These are phyloP conservation scores for Eleginops maclovinus DNA, from an alignment of 2,113 vertebrate genomes.

Conservation along the genomic window DNA sequence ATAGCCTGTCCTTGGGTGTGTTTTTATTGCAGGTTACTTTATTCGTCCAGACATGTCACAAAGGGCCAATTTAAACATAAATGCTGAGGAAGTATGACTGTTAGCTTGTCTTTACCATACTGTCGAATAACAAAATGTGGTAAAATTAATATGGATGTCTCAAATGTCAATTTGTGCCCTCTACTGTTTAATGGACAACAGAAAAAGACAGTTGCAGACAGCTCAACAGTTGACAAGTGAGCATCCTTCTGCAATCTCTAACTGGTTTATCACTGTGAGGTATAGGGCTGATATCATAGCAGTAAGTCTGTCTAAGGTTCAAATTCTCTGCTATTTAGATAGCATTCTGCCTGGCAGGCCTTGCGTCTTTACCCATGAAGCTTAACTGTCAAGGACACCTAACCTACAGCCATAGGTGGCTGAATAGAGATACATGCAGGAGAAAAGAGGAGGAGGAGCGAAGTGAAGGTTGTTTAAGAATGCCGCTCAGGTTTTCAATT, in stretches of 20 bases:
- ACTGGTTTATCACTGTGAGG: constrained; percentile 63
- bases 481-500: constrained; percentile 81
- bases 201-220: constrained; percentile 1
- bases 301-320: constrained; percentile 53
- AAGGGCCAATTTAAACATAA: constrained; percentile 1
- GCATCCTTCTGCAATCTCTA: constrained; percentile 57
- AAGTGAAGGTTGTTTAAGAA: constrained; percentile 71
- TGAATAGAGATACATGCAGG: constrained; percentile 40
- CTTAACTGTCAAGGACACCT: constrained; percentile 62
- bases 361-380: constrained; percentile 51
- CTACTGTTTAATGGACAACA: neutral
- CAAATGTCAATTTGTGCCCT: constrained; percentile 18
- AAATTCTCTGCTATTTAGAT: constrained; percentile 60
- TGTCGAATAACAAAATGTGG: constrained; percentile 4
- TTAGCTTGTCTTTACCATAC: constrained; percentile 41
- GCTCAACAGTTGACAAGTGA: constrained; percentile 24
- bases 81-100: constrained; percentile 30
- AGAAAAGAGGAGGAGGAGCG: constrained; percentile 36
- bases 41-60: constrained; percentile 43
- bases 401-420: constrained; percentile 51
- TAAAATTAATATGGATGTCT: neutral
- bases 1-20: constrained; percentile 52
- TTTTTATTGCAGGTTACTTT: constrained; percentile 50
- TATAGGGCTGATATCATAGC: constrained; percentile 59
- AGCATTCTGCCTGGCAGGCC: constrained; percentile 58